Evolutionary conservation across 2,113 vertebrate species (phyloP), one percentile per base, ranked within the genome.

Genomic region (Nestor notabilis): DNA sequence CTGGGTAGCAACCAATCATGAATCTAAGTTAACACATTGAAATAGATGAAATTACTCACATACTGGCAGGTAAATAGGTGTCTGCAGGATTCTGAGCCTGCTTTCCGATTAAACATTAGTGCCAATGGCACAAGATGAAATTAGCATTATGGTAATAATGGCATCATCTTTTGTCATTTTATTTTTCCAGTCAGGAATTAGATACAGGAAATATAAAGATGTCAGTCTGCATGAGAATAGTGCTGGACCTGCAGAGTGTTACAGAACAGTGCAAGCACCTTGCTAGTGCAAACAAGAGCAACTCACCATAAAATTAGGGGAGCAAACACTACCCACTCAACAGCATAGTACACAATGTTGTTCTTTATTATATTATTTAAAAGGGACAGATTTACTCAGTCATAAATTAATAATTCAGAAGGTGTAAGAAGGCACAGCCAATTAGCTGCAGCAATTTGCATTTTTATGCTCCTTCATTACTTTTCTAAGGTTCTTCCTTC

Each of bases 391-490:
- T 97, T 98, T 97, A 96, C 74, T 89, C 1, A 2, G 94, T 97
- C 86, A 96, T 97, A 97, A 98, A 98, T 98, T 97, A 98, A 98
- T 98, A 98, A 98, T 98, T 98, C 96, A 98, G 89, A 84, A 91
- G 94, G 66, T 95, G 37, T 97, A 97, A 97, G 95, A 97, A 98
- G 91, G 96, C 86, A 96, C 81, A 96, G 95, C 97, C 96, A 98
- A 98, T 98, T 98, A 98, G 90, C 95, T 96, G 78, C 89, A 97
- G 94, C 94, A 95, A 98, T 98, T 98, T 98, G 95, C 97, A 98
- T 98, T 98, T 98, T 98, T 97, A 98, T 98, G 83, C 53, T 79
- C 86, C 94, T 97, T 97, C 96, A 97, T 98, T 98, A 95, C 83
- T 97, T 98, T 97, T 90, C 85, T 76, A 71, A 97, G 77, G 83